Base-by-base conservation (phyloP, 1,140 invertebrate genomes). In the Aphaenogaster rudis region DNA sequence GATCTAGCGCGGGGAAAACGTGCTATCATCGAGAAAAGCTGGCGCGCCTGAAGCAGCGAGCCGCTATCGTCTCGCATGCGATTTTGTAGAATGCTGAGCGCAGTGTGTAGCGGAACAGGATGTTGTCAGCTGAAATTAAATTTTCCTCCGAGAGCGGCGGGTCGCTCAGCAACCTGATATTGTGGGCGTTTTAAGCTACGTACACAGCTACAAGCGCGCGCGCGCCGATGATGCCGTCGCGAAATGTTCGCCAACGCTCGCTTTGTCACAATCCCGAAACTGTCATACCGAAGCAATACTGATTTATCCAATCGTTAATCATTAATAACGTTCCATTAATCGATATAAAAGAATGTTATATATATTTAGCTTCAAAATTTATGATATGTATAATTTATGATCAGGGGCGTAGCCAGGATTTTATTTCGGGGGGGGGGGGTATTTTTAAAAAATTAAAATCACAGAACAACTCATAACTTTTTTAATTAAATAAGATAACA, bases 101-200 rank as follows among this genome's bases (percentile, higher is more conserved):
- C 87, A 88, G 87, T 88, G 89, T 91, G 90, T 82, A 88, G 66
- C 90, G 90, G 90, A 91, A 91, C 90, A 91, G 90, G 90, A 91
- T 91, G 90, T 91, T 91, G 90, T 91, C 90, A 91, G 90, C 90
- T 90, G 89, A 91, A 91, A 91, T 91, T 91, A 91, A 91, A 91
- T 91, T 91, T 91, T 91, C 90, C 90, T 90, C 86, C 77, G 81
- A 82, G 90, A 90, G 87, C 90, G 90, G 72, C 87, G 87, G 81
- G 89, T 90, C 90, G 90, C 90, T 78, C 89, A 48, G 89, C 89
- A 91, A 91, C 90, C 86, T 86, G 89, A 91, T 88, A 88, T 90
- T 88, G 76, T 90, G 89, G 87, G 87, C 89, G 90, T 91, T 69
- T 69, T 90, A 91, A 91, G 87, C 90, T 90, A 64, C 90, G 89